Evolutionary conservation across 2,113 vertebrate genomes (phyloP).

Genomic region (Bombycilla garrulus): DNA sequence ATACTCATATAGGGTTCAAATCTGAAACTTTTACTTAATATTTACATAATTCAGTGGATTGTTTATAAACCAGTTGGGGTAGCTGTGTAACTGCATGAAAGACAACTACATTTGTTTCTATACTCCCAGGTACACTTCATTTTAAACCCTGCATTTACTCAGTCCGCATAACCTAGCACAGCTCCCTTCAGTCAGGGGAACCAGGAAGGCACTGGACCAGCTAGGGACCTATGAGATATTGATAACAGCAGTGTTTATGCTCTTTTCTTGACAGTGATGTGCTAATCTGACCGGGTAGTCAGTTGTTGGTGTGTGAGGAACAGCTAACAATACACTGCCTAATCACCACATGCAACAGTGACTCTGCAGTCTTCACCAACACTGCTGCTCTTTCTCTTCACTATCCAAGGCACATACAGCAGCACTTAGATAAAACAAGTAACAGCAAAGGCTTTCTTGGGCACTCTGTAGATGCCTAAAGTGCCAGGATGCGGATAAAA

Average conservation of each 20-base stretch:
- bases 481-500: background rate
- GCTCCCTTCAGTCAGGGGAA: background rate
- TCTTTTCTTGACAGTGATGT: background rate
- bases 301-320: slow-evolving; percentile 62
- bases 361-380: background rate
- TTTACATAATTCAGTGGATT: background rate
- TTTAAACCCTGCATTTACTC: background rate
- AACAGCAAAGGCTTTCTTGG: background rate
- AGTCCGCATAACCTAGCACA: background rate
- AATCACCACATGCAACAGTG: slow-evolving; percentile 56
- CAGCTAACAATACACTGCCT: slow-evolving; percentile 82
- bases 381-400: background rate
- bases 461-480: background rate
- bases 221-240: background rate
- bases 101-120: background rate
- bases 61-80: background rate
- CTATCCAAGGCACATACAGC: background rate
- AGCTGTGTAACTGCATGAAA: background rate
- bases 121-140: background rate
- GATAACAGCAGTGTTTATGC: background rate
- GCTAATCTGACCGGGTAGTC: slow-evolving; percentile 66
- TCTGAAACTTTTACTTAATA: background rate
- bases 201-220: background rate
- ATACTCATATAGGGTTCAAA: background rate
- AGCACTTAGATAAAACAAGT: background rate